phyloP scores from a whole-genome alignment of 2,797 vertebrate species.

The Acanthopagrus latus region DNA sequence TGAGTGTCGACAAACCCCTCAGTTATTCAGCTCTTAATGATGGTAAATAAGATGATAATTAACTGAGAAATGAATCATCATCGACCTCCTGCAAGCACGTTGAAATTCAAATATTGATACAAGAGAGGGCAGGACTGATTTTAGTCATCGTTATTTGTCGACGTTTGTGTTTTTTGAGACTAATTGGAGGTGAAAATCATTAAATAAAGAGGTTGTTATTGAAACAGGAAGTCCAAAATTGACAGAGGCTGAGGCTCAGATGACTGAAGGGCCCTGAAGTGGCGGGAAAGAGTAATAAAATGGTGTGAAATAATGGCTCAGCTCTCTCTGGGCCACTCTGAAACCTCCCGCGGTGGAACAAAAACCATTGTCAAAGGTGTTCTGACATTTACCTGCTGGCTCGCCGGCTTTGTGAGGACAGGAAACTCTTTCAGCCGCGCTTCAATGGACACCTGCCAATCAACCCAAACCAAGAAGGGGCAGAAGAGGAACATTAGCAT shows the following conservation, averaged over 20 bases:
- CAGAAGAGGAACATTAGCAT: constrained; percentile 6
- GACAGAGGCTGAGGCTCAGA: not conserved
- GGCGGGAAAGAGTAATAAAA: not conserved
- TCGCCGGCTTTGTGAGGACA: constrained; percentile 44
- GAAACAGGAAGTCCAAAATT: not conserved
- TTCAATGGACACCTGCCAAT: constrained; percentile 67
- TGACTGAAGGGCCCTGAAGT: no score
- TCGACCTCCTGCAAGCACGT: constrained; percentile 87
- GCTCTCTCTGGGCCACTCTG: constrained; percentile 48
- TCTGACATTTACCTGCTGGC: constrained; percentile 72
- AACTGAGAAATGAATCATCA: constrained; percentile 90
- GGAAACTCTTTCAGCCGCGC: constrained; percentile 65
- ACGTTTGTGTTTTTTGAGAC: constrained; percentile 22
- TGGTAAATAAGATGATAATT: constrained; percentile 64
- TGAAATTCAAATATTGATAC: constrained; percentile 62
- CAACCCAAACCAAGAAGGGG: constrained; percentile 18
- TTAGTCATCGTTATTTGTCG: constrained; percentile 16
- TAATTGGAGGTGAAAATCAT: constrained; percentile 17
- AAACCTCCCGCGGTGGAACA: constrained; percentile 40
- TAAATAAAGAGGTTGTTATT: constrained; percentile 20
- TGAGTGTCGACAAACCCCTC: constrained; percentile 79
- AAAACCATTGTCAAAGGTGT: constrained; percentile 55
- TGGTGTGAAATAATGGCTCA: constrained; percentile 34
- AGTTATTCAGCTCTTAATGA: constrained; percentile 69
- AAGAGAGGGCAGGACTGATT: constrained; percentile 6